These are phyloP conservation scores for Maccullochella peelii DNA, from an alignment of 2,113 vertebrate species.

Conservation along the genomic window DNA sequence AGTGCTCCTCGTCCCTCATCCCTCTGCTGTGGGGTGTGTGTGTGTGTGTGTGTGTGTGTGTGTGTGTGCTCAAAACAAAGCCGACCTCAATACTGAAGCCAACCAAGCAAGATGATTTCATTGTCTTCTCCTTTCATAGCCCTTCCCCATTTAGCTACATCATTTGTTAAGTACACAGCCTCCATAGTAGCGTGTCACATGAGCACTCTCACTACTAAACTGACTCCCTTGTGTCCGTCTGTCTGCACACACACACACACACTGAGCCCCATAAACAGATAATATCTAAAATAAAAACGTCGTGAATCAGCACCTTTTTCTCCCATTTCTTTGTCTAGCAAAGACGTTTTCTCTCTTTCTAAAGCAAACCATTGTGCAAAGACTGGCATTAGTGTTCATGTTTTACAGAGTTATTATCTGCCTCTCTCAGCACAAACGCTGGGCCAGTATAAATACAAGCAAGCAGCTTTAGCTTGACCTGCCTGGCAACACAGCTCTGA, in stretches of 20 bases:
- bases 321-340: not conserved
- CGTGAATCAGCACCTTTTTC: slow-evolving; percentile 31
- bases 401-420: slow-evolving; percentile 22
- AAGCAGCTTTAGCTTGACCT: slow-evolving; percentile 67
- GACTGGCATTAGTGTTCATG: not conserved
- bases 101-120: slow-evolving; percentile 76
- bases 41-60: not conserved
- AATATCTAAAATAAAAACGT: slow-evolving; percentile 3
- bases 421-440: slow-evolving; percentile 44
- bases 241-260: not conserved
- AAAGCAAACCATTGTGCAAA: not conserved
- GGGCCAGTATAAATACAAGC: slow-evolving; percentile 57
- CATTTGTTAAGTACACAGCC: slow-evolving; percentile 61
- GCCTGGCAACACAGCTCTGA: slow-evolving; percentile 70
- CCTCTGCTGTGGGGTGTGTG: slow-evolving; percentile 29
- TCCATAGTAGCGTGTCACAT: not conserved
- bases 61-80: slow-evolving; percentile 33
- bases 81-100: slow-evolving; percentile 67
- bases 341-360: not conserved
- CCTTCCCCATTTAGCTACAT: slow-evolving; percentile 55
- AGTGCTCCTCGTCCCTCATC: not conserved
- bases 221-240: slow-evolving; percentile 12
- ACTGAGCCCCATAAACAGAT: slow-evolving; percentile 9
- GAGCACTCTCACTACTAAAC: slow-evolving; percentile 42
- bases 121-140: slow-evolving; percentile 66